A percentile compares a stretch with the other conserved stretches of the same genome.
These are phyloP conservation scores for Ceriagrion tenellum DNA, from an alignment of 2,888 invertebrate genomes.

Conservation along the genomic window DNA sequence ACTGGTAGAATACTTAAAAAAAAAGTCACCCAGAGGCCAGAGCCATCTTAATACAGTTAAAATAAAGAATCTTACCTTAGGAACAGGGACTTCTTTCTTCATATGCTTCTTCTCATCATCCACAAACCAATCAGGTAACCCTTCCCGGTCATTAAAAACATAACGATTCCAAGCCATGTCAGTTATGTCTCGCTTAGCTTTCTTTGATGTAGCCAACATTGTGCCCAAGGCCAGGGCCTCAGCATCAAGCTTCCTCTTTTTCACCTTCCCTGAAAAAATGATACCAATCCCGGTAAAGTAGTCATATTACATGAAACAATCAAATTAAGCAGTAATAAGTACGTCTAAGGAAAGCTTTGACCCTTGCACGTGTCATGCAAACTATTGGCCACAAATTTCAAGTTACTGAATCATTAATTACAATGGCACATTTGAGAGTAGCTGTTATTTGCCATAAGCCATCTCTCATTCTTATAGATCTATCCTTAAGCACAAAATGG, in stretches of 20 bases:
- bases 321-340: neutral
- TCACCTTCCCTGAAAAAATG: conserved; percentile 75
- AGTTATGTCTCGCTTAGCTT: conserved; percentile 92
- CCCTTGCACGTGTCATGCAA: too few species aligned
- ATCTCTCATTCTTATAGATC: too few species aligned
- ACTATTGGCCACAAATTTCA: too few species aligned
- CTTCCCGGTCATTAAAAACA: conserved; percentile 90
- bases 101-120: conserved; percentile 96
- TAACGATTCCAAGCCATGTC: conserved; percentile 97
- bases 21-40: too few species aligned
- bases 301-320: neutral
- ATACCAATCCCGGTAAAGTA: neutral
- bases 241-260: conserved; percentile 87
- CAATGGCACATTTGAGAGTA: too few species aligned
- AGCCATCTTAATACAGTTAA: too few species aligned
- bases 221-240: conserved; percentile 96
- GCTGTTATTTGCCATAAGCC: too few species aligned
- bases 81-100: conserved; percentile 90
- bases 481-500: too few species aligned
- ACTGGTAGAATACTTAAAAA: too few species aligned
- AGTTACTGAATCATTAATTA: too few species aligned
- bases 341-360: too few species aligned
- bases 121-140: conserved; percentile 97
- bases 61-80: conserved; percentile 81
- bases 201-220: conserved; percentile 93